Evolutionary conservation across 2,797 vertebrate species (phyloP).

Genomic region (Emydoidea blandingii): DNA sequence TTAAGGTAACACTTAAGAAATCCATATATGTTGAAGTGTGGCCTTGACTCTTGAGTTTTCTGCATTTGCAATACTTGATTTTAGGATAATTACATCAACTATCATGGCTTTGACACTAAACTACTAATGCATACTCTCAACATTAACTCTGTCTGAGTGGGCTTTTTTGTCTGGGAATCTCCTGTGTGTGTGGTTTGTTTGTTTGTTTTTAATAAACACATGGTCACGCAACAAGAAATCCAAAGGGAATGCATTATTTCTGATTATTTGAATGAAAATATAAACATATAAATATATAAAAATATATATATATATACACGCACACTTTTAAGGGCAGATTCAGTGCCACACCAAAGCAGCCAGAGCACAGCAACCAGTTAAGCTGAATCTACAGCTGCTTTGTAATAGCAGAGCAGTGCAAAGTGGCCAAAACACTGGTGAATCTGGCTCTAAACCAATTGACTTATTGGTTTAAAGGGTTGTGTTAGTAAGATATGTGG

Average conservation of each 20-base stretch:
- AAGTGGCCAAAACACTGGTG: background rate
- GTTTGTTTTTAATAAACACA: background rate
- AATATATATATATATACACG: no score
- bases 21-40: accelerated
- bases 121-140: background rate
- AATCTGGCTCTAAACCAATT: background rate
- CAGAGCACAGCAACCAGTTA: background rate
- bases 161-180: background rate
- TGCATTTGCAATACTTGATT: background rate
- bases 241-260: background rate
- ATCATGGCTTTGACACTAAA: background rate
- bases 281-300: no score
- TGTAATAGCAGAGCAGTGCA: background rate
- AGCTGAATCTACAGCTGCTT: background rate
- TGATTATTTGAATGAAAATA: background rate
- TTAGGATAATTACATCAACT: background rate
- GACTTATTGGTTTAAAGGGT: no score
- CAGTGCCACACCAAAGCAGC: background rate
- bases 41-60: background rate
- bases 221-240: background rate
- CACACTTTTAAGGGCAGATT: background rate
- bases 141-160: background rate
- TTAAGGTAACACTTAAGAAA: background rate
- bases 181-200: background rate
- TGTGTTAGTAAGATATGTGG: no score